Conservation (phyloP, 2,797 vertebrate genomes). For the Hylomyscus alleni region DNA sequence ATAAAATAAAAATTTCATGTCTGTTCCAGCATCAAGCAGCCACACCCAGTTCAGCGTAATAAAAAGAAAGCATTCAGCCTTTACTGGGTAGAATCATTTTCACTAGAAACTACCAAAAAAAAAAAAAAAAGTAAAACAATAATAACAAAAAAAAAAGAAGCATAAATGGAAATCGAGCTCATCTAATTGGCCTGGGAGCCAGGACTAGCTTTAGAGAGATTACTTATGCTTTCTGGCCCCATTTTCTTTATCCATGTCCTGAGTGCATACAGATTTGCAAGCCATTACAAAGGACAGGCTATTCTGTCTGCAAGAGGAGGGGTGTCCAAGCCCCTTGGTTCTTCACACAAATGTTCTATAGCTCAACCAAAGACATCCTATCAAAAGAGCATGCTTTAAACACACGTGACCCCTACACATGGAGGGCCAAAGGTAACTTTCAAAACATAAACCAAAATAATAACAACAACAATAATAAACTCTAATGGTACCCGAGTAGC, state of each 20-base stretch:
- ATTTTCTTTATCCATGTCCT: slow-evolving; percentile 41
- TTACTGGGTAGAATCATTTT: slow-evolving; percentile 51
- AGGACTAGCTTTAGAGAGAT: not conserved
- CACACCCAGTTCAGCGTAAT: slow-evolving; percentile 66
- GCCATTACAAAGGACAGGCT: slow-evolving; percentile 31
- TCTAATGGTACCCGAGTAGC: not conserved
- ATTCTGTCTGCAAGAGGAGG: not conserved
- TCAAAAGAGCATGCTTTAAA: slow-evolving; percentile 24
- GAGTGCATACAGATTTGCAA: not conserved
- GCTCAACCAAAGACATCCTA: not conserved
- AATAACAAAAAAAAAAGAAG: not conserved
- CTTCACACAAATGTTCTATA: slow-evolving; percentile 25
- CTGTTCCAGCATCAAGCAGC: slow-evolving; percentile 80
- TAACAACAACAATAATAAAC: not conserved
- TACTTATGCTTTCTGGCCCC: not conserved
- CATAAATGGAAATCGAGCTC: slow-evolving; percentile 31
- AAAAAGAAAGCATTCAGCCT: slow-evolving; percentile 46
- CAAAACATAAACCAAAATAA: not conserved
- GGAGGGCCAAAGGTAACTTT: not conserved
- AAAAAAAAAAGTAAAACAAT: not conserved
- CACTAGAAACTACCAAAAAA: slow-evolving; percentile 24
- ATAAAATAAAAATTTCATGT: slow-evolving; percentile 78
- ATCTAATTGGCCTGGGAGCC: slow-evolving; percentile 19
- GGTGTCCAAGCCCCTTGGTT: not conserved
- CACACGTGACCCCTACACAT: not conserved